These are phyloP conservation scores for Neoniphon sammara DNA, from an alignment of 2,797 vertebrate species.

Conservation along the genomic window DNA sequence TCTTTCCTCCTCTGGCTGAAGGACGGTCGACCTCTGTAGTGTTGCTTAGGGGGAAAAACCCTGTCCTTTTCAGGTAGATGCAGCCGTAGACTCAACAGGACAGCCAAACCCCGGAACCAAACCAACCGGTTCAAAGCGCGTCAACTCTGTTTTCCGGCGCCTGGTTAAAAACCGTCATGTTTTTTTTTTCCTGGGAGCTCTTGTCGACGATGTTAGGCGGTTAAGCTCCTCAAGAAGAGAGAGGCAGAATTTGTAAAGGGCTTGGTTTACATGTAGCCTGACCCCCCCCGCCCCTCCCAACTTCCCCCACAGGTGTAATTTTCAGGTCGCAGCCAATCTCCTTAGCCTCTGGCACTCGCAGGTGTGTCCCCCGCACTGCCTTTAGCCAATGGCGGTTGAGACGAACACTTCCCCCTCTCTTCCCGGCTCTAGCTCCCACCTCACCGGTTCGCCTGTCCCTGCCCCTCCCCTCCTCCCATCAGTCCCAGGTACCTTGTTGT, in stretches of 20 bases:
- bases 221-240: conserved; percentile 90
- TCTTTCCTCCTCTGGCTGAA: conserved; percentile 78
- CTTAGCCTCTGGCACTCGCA: conserved; percentile 81
- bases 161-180: conserved; percentile 14
- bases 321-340: conserved; percentile 85
- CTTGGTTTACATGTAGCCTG: conserved; percentile 89
- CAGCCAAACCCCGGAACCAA: conserved; percentile 68
- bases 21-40: conserved; percentile 77
- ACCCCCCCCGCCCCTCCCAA: conserved; percentile 61
- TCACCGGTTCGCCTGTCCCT: conserved; percentile 35
- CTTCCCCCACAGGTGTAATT: conserved; percentile 86
- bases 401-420: conserved; percentile 44
- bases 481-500: conserved; percentile 82
- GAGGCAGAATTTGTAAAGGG: conserved; percentile 90
- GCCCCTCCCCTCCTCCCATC: conserved; percentile 44
- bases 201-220: conserved; percentile 74
- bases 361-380: conserved; percentile 79
- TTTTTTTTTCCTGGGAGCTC: conserved; percentile 66
- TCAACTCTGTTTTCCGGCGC: conserved; percentile 59
- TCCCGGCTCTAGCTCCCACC: conserved; percentile 65
- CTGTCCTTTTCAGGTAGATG: conserved; percentile 71
- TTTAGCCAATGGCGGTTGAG: conserved; percentile 74
- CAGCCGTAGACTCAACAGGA: conserved; percentile 55
- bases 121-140: conserved; percentile 64
- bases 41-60: conserved; percentile 62